These are phyloP conservation scores for Campoletis raptor DNA, from an alignment of 2,888 invertebrate genomes.

Conservation along the genomic window DNA sequence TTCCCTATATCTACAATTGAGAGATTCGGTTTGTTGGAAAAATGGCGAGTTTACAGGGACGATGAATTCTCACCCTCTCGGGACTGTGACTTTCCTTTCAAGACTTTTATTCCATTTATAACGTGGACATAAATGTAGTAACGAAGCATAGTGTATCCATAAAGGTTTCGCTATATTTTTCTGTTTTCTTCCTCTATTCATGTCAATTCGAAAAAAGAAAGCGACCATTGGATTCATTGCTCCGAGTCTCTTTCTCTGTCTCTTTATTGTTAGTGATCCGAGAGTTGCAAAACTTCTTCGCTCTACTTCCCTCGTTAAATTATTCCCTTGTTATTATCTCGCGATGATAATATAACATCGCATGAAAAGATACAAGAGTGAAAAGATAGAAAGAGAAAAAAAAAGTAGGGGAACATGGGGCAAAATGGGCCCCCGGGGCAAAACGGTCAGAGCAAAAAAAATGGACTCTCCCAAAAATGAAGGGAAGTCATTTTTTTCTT, in stretches of 20 bases:
- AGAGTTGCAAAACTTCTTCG: slow-evolving; percentile 10
- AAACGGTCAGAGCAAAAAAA: too few species aligned
- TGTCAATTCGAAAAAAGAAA: slow-evolving; percentile 1
- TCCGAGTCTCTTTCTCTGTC: not conserved
- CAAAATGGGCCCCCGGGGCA: too few species aligned
- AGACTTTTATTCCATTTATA: slow-evolving; percentile 63
- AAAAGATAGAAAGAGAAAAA: not conserved
- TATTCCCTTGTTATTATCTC: slow-evolving; percentile 52
- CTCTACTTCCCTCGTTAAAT: slow-evolving; percentile 41
- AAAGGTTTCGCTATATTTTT: not conserved
- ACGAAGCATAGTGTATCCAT: slow-evolving; percentile 2
- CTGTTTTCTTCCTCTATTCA: not conserved
- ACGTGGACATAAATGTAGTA: slow-evolving; percentile 20
- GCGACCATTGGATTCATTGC: slow-evolving; percentile 7
- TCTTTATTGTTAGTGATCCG: slow-evolving; percentile 24
- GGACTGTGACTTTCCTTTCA: slow-evolving; percentile 49
- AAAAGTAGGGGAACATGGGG: too few species aligned
- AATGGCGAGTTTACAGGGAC: slow-evolving; percentile 78
- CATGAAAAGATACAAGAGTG: slow-evolving; percentile 14
- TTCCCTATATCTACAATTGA: slow-evolving; percentile 18
- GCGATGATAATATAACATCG: slow-evolving; percentile 40
- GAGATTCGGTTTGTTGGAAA: slow-evolving; percentile 79
- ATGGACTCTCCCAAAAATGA: too few species aligned
- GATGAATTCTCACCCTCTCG: slow-evolving; percentile 30
- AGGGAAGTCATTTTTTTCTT: too few species aligned